Evolutionary conservation across 1,140 invertebrate genomes (phyloP), one percentile per base, ranked within the genome.

Genomic region (Drosophila navojoa): DNA sequence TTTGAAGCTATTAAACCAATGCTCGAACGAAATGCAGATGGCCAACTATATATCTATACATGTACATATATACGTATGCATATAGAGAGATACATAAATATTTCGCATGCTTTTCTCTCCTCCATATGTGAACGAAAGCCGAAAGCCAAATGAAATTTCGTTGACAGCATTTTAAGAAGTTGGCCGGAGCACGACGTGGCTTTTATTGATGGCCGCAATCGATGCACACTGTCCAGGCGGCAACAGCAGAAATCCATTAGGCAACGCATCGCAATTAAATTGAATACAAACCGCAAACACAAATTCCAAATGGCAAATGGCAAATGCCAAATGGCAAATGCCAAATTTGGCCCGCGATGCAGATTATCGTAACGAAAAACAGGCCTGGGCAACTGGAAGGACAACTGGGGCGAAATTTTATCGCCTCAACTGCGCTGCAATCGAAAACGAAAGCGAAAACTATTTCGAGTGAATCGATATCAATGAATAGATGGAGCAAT

Each of bases 261-360:
- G 70, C 2, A 55, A 44, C 64, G 49, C 27, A 71, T 53, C 25
- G 76, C 77, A 77, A 86, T 81, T 81, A 77, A 86, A 86, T 79
- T 55, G 68, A 81, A 55, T 81, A 57, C 63, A 59, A 69, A 71
- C 81, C 81, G 54, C 75, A 86, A 81, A 72, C 55, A 60, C 74
- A 85, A 85, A 80, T 69, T 79, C 55, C 77, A 75, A 76, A 71
- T 77, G 22, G 7, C 42, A 50, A 63, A 63, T 38, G 29, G 29
- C 49, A 53, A 68, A 52, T 54, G 64, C 50, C 35, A 70, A 71
- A 54, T 75, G 74, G 50, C 64, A 45, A 78, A 52, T 40, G 54
- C 40, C 57, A 69, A 71, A 66, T 71, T 71, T 50, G 68, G 29
- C 44, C 57, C 60, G 13, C 61, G 53, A 52, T 5, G 5, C 27